Percentiles rank a stretch among this genome's conserved stretches.
These are phyloP conservation scores for Apteryx mantelli DNA, from an alignment of 2,113 vertebrate genomes.

Conservation along the genomic window DNA sequence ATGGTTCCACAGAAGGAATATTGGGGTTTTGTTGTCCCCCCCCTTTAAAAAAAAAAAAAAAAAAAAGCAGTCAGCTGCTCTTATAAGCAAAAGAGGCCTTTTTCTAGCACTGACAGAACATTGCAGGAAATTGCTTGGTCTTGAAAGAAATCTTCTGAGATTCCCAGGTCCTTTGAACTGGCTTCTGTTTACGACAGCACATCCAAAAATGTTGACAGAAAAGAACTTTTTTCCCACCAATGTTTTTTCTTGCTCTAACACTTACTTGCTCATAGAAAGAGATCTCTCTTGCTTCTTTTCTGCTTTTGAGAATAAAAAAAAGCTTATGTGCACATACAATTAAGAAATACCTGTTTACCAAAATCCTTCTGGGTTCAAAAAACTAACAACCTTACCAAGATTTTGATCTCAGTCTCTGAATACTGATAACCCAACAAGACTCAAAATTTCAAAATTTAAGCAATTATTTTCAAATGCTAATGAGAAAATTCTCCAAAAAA, in stretches of 20 bases:
- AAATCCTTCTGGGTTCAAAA: neutral
- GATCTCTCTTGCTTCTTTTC: neutral
- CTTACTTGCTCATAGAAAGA: neutral
- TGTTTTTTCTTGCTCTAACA: neutral
- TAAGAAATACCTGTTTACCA: neutral
- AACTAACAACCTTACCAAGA: neutral
- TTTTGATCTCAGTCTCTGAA: neutral
- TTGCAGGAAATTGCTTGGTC: neutral
- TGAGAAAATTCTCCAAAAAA: neutral
- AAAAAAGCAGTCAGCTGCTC: neutral
- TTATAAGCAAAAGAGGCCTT: neutral
- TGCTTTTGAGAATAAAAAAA: neutral
- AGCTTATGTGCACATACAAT: neutral
- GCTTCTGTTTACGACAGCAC: neutral
- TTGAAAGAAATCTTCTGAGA: slow-evolving; percentile 15
- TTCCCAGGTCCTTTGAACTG: slow-evolving; percentile 27
- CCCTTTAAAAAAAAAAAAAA: no score
- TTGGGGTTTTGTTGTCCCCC: neutral
- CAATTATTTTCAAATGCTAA: neutral
- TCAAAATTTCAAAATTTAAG: neutral
- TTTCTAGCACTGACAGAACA: neutral
- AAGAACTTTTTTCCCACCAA: neutral
- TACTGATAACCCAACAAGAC: neutral
- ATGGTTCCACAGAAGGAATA: neutral
- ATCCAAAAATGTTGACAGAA: neutral